Conservation (phyloP, 2,888 invertebrate species). For the Chalcis sispes region DNA sequence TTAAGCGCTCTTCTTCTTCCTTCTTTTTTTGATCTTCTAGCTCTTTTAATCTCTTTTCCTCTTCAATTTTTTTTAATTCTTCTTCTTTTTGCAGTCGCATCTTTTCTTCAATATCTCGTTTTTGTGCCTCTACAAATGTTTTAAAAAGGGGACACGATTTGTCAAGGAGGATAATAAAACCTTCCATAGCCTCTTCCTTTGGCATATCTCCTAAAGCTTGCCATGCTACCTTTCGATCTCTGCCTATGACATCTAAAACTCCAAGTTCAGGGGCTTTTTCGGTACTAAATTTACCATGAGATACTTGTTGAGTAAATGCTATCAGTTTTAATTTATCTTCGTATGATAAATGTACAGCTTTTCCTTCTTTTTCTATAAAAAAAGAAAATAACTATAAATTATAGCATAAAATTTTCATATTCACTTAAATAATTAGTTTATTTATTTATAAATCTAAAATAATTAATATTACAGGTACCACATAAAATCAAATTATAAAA, state of each 20-base stretch:
- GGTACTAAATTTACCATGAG: conserved; percentile 87
- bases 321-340: conserved; percentile 94
- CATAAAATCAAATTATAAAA: no score
- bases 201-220: conserved; percentile 91
- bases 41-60: conserved; percentile 79
- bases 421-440: no score
- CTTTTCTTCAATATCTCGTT: conserved; percentile 90
- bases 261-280: conserved; percentile 89
- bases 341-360: conserved; percentile 95
- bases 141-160: conserved; percentile 92
- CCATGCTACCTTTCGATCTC: conserved; percentile 95
- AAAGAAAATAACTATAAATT: background rate
- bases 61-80: conserved; percentile 79
- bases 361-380: conserved; percentile 95
- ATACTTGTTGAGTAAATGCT: conserved; percentile 94
- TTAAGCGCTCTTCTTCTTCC: conserved; percentile 82
- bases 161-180: conserved; percentile 93
- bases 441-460: no score
- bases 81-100: conserved; percentile 81
- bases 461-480: no score
- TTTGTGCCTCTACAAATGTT: conserved; percentile 93
- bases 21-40: conserved; percentile 75
- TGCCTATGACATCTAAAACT: conserved; percentile 95
- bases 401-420: no score
- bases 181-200: conserved; percentile 92